Conservation (phyloP, 2,797 vertebrate genomes). For the Thalassophryne amazonica region DNA sequence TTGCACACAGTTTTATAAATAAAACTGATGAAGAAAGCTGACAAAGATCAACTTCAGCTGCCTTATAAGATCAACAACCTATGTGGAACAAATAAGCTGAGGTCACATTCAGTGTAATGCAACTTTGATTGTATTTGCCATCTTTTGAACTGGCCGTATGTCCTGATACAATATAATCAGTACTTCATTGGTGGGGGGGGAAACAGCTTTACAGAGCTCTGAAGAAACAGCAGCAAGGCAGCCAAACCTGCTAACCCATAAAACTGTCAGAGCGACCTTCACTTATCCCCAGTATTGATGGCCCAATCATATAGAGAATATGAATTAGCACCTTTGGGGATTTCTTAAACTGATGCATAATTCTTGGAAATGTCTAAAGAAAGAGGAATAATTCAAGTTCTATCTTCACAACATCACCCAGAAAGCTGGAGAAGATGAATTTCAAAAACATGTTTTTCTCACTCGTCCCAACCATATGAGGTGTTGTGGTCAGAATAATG, state of each 20-base stretch:
- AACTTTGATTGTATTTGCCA: conserved; percentile 51
- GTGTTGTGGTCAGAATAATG: conserved; percentile 37
- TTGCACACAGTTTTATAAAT: conserved; percentile 11
- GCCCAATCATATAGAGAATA: conserved; percentile 72
- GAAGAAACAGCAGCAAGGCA: conserved; percentile 22
- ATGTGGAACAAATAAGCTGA: conserved; percentile 2
- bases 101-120: conserved; percentile 40
- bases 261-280: conserved; percentile 73
- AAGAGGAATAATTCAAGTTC: conserved; percentile 57
- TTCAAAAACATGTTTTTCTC: conserved; percentile 49
- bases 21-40: not conserved
- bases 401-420: conserved; percentile 41
- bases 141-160: conserved; percentile 35
- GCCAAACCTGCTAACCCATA: conserved; percentile 46
- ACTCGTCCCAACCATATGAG: conserved; percentile 13
- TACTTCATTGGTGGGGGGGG: conserved; percentile 7
- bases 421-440: conserved; percentile 50
- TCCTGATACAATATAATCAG: conserved; percentile 43
- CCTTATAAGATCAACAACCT: conserved; percentile 21
- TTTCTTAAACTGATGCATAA: conserved; percentile 65
- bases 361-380: conserved; percentile 63
- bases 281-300: conserved; percentile 72
- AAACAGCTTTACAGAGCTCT: conserved; percentile 28
- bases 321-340: conserved; percentile 68
- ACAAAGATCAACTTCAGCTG: conserved; percentile 6